phyloP scores from a whole-genome alignment of 1,140 invertebrate genomes.

The Pseudachorutes palmiensis region DNA sequence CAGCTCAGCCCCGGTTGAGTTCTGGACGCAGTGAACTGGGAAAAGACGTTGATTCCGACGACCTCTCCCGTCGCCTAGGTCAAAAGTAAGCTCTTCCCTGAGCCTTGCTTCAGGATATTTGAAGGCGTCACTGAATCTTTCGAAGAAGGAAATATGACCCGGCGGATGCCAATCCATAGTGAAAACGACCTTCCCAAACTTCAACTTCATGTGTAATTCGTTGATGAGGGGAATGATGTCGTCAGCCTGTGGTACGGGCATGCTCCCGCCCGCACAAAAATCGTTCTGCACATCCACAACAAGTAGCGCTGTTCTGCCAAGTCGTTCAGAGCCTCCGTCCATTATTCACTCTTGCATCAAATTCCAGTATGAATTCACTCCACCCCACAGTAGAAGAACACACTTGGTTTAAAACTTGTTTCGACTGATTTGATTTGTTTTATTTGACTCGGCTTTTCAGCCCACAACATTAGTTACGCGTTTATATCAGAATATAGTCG shows the following conservation, averaged over 20 bases:
- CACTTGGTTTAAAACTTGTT: too few relatives aligned
- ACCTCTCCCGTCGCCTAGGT: neutral
- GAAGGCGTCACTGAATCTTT: neutral
- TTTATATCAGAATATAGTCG: too few relatives aligned
- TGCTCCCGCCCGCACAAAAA: neutral
- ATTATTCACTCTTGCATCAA: too few relatives aligned
- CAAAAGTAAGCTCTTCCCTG: neutral
- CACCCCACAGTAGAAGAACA: too few relatives aligned
- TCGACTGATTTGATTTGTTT: too few relatives aligned
- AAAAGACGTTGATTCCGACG: neutral
- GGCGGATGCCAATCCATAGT: slow-evolving; percentile 2
- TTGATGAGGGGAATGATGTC: slow-evolving; percentile 3
- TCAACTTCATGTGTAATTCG: neutral
- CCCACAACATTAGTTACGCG: too few relatives aligned
- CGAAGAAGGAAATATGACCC: slow-evolving; percentile 3
- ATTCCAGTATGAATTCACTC: too few relatives aligned
- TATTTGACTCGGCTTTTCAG: too few relatives aligned
- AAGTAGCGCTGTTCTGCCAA: neutral
- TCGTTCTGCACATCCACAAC: slow-evolving; percentile 10
- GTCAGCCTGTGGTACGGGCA: neutral
- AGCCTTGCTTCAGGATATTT: neutral
- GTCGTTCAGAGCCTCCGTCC: too few relatives aligned
- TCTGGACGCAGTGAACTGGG: slow-evolving; percentile 10
- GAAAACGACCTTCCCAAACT: neutral
- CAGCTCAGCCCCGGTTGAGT: neutral